These are phyloP conservation scores for Choloepus didactylus DNA, from an alignment of 2,797 vertebrate species.

Conservation along the genomic window DNA sequence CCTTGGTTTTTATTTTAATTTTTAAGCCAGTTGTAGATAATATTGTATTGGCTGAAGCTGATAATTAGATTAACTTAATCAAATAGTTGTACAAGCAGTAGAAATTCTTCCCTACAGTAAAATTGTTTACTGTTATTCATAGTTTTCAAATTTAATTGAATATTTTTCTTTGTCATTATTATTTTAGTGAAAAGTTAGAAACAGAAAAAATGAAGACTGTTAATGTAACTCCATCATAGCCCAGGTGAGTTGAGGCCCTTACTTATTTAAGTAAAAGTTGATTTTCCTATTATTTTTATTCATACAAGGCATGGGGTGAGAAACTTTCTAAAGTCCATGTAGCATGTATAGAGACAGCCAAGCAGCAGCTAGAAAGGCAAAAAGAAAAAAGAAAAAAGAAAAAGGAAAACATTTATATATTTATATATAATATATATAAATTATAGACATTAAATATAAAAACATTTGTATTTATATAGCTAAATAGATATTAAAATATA, in stretches of 20 bases:
- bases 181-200: slow-evolving; percentile 40
- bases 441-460: background rate
- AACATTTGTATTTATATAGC: too few species aligned
- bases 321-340: background rate
- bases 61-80: slow-evolving; percentile 2
- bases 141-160: background rate
- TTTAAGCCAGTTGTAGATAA: background rate
- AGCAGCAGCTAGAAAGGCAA: background rate
- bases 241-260: background rate
- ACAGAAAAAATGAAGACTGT: background rate
- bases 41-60: background rate
- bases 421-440: background rate
- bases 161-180: background rate
- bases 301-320: background rate
- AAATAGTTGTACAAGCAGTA: background rate
- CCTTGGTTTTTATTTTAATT: background rate
- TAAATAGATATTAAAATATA: too few species aligned
- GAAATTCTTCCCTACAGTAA: background rate
- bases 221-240: background rate
- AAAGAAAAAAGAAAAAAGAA: too few species aligned
- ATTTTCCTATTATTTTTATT: slow-evolving; percentile 3
- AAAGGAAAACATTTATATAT: background rate
- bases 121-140: background rate
- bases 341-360: background rate
- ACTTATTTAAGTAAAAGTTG: background rate